Conservation (phyloP, 2,113 vertebrate genomes). For the Enhydra lutris region DNA sequence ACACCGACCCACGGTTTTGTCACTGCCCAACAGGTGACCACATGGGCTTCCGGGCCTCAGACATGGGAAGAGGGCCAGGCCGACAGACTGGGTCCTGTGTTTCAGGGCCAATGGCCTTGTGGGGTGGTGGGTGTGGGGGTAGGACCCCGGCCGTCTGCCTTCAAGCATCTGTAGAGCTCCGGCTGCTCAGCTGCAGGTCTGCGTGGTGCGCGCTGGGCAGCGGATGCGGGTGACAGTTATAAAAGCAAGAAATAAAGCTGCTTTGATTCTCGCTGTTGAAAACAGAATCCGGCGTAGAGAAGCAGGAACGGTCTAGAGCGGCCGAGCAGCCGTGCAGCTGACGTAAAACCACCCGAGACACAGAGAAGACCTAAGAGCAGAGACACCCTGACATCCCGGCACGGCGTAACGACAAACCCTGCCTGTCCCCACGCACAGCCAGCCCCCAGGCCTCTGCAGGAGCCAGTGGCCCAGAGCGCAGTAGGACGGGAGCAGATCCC, state of each 20-base stretch:
- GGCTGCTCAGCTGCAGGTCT: neutral
- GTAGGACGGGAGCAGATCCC: neutral
- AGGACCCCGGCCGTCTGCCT: neutral
- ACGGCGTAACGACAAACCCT: neutral
- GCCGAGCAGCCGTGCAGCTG: rapidly evolving
- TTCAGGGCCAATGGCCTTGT: neutral
- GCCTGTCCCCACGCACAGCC: neutral
- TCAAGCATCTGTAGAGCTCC: neutral
- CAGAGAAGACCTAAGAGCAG: neutral
- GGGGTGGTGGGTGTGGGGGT: neutral
- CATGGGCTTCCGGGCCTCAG: rapidly evolving
- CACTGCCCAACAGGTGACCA: neutral
- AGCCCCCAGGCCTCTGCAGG: neutral
- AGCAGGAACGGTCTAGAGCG: too few species aligned
- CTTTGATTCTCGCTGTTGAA: rapidly evolving
- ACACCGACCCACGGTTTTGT: rapidly evolving
- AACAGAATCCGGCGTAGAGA: too few species aligned
- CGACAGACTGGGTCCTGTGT: neutral
- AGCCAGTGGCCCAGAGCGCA: neutral
- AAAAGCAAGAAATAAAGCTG: neutral
- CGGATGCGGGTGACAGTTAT: rapidly evolving
- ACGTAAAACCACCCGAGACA: neutral
- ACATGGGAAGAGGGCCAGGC: neutral
- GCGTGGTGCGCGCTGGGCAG: neutral
- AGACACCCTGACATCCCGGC: neutral